These are phyloP conservation scores for Ochotona princeps DNA, from an alignment of 2,113 vertebrate genomes.

Conservation along the genomic window DNA sequence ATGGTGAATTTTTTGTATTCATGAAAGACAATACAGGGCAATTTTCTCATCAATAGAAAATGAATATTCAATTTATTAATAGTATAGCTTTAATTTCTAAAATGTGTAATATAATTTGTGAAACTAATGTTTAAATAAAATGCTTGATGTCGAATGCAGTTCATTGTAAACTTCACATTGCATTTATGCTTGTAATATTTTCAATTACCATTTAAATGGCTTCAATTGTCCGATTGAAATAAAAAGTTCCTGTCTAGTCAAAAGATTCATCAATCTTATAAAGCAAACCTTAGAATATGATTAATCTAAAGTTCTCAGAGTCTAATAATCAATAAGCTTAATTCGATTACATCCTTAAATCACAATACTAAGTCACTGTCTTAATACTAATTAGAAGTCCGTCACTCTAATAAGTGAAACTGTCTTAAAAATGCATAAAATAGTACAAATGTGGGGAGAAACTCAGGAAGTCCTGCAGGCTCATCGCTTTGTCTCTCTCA, in stretches of 20 bases:
- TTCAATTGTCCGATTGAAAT: constrained; percentile 59
- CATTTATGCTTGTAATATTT: constrained; percentile 63
- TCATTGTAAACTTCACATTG: constrained; percentile 67
- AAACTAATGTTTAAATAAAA: constrained; percentile 37
- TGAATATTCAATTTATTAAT: constrained; percentile 36
- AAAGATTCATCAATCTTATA: constrained; percentile 70
- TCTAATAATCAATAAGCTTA: constrained; percentile 47
- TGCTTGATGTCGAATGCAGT: constrained; percentile 39
- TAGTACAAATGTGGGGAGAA: background rate
- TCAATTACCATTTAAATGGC: constrained; percentile 68
- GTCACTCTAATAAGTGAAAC: constrained; percentile 12
- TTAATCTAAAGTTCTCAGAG: constrained; percentile 48
- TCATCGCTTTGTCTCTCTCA: background rate
- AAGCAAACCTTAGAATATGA: constrained; percentile 61
- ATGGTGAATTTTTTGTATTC: background rate
- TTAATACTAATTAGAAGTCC: constrained; percentile 38
- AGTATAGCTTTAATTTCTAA: constrained; percentile 27
- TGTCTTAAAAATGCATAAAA: background rate
- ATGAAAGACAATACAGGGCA: background rate
- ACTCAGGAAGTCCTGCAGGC: background rate
- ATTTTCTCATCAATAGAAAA: constrained; percentile 46
- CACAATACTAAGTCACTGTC: constrained; percentile 32
- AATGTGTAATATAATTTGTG: constrained; percentile 3
- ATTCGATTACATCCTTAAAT: constrained; percentile 62
- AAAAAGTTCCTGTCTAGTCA: constrained; percentile 55